Evolutionary conservation across 1,140 invertebrate genomes (phyloP), one percentile per base, ranked within the genome.

Genomic region (Drosophila tani): DNA sequence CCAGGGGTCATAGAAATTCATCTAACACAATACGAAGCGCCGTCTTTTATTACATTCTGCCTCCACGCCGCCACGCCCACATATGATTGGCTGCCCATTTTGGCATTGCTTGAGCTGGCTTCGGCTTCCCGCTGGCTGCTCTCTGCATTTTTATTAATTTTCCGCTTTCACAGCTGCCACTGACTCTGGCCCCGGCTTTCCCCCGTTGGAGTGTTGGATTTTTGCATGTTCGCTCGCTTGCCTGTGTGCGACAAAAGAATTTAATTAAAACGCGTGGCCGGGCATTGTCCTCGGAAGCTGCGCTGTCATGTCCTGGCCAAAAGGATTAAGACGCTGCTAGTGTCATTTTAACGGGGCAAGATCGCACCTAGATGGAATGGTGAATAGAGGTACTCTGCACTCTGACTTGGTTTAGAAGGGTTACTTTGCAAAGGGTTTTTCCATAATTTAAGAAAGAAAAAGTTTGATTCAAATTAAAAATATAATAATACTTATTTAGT

Each of bases 241-340:
- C 40, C 46, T 49, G 43, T 51, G 38, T 46, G 83, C 79, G 79
- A 86, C 82, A 84, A 88, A 88, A 84, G 83, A 87, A 87, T 88
- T 87, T 87, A 87, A 87, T 87, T 87, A 87, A 87, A 87, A 56
- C 55, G 68, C 55, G 68, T 43, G 66, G 71, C 64, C 67, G 43
- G 70, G 68, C 79, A 82, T 82, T 88, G 83, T 80, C 77, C 79
- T 66, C 50, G 29, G 24, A 17, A 64, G 32, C 51, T 21, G 11
- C n/a, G 43, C 11, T 41, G 35, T 41, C 40, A 66, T 77, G 35
- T 77, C 47, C 56, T 64, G 75, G 57, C 21, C 66, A 57, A 68
- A 75, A 64, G 83, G 84, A 83, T 88, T 88, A 87, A 83, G 83
- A 88, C 65, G 80, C 75, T 78, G 76, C 35, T 45, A 35, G 49